phyloP scores from a whole-genome alignment of 2,113 vertebrate species.

The Vombatus ursinus region DNA sequence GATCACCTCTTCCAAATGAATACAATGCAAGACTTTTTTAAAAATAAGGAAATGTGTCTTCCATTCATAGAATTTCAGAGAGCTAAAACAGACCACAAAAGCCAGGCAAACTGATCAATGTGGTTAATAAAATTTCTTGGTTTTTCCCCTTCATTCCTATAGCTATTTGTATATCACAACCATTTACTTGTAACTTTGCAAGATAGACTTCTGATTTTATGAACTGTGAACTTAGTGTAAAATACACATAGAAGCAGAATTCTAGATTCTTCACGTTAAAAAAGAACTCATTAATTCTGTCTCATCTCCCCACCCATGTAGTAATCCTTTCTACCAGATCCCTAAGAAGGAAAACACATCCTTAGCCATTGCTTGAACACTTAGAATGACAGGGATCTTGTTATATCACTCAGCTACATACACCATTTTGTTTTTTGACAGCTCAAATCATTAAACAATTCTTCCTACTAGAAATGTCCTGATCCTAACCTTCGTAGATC shows the following conservation, averaged over 20 bases:
- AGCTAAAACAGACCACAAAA: neutral
- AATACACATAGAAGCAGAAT: neutral
- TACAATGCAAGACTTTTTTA: slow-evolving; percentile 13
- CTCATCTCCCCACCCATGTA: neutral
- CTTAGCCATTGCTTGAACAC: neutral
- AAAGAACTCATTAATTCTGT: neutral
- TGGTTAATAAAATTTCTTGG: slow-evolving; percentile 16
- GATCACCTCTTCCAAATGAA: slow-evolving; percentile 37
- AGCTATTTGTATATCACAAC: neutral
- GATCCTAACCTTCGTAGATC: neutral
- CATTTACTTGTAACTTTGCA: slow-evolving; percentile 41
- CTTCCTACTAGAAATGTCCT: neutral
- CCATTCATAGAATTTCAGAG: slow-evolving; percentile 34
- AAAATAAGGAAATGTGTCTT: slow-evolving; percentile 25
- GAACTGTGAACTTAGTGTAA: neutral
- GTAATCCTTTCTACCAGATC: neutral
- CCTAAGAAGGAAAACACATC: neutral
- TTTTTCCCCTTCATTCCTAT: neutral
- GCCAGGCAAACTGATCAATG: slow-evolving; percentile 23
- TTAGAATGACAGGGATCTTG: neutral
- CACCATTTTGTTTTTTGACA: neutral
- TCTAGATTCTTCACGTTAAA: neutral
- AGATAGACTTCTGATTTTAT: neutral
- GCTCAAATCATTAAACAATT: neutral
- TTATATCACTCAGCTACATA: neutral